Evolutionary conservation across 2,797 vertebrate species (phyloP).

Genomic region (Oceanodroma leucorhoa): DNA sequence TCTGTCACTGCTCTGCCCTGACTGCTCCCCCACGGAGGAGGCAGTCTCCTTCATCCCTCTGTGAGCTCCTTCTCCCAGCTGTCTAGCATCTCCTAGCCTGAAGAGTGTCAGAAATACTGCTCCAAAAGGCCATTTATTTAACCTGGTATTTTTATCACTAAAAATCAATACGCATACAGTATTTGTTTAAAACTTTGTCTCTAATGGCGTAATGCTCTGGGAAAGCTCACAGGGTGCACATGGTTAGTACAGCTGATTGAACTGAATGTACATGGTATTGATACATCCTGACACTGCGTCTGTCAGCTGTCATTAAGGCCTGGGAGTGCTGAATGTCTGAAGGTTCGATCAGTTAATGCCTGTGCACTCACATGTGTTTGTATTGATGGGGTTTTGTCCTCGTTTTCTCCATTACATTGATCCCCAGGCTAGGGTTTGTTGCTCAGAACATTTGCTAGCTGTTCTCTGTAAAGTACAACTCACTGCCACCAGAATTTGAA

Average conservation of each 20-base stretch:
- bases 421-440: not conserved
- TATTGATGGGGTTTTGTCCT: constrained; percentile 24
- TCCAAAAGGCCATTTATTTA: not conserved
- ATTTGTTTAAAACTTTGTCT: not conserved
- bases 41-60: not conserved
- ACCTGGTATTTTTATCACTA: not conserved
- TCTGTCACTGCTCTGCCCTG: not conserved
- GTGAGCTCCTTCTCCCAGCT: not conserved
- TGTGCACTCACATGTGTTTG: not conserved
- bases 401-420: not conserved
- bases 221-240: not conserved
- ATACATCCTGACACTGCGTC: not conserved
- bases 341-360: constrained; percentile 6
- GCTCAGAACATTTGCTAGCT: not conserved
- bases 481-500: not conserved
- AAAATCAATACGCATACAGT: not conserved
- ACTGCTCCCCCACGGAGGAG: not conserved
- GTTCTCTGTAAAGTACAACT: not conserved
- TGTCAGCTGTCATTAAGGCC: constrained; percentile 44
- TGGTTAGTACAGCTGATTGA: not conserved
- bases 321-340: not conserved
- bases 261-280: not conserved
- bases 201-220: not conserved
- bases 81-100: not conserved
- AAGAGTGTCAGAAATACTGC: not conserved